A percentile compares a stretch with the other conserved stretches of the same genome.
Conservation (phyloP, 1,140 invertebrate species). For the Dinothrombium tinctorium region DNA sequence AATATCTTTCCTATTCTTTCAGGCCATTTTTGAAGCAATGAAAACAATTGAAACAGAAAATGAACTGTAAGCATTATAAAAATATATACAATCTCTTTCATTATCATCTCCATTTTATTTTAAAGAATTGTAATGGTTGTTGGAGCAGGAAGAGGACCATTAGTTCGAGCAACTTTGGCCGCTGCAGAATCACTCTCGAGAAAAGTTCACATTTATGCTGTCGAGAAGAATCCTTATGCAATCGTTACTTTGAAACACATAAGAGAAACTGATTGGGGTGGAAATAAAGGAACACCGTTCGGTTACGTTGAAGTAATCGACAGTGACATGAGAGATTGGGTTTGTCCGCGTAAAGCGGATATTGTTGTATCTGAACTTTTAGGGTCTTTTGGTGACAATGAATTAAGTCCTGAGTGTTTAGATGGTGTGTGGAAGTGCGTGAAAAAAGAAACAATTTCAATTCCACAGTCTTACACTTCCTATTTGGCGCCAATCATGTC, state of each 20-base stretch:
- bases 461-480: constrained; percentile 70
- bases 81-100: no score
- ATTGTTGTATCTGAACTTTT: constrained; percentile 89
- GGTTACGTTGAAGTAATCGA: constrained; percentile 29
- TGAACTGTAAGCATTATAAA: constrained; percentile 21
- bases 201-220: constrained; percentile 56
- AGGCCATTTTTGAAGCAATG: constrained; percentile 42
- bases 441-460: constrained; percentile 36
- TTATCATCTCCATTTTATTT: no score
- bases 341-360: constrained; percentile 47
- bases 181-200: constrained; percentile 41
- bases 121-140: constrained; percentile 81
- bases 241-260: constrained; percentile 39
- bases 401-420: constrained; percentile 91
- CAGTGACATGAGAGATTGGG: constrained; percentile 73
- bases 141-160: constrained; percentile 80
- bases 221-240: constrained; percentile 96
- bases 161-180: constrained; percentile 57
- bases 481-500: constrained; percentile 67
- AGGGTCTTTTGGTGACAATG: constrained; percentile 96
- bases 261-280: constrained; percentile 6
- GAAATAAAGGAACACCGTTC: neutral
- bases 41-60: constrained; percentile 25
- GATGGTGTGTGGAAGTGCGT: constrained; percentile 76
- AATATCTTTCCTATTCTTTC: no score